Conservation (phyloP, 2,797 vertebrate genomes). For the Microhierax caerulescens region DNA sequence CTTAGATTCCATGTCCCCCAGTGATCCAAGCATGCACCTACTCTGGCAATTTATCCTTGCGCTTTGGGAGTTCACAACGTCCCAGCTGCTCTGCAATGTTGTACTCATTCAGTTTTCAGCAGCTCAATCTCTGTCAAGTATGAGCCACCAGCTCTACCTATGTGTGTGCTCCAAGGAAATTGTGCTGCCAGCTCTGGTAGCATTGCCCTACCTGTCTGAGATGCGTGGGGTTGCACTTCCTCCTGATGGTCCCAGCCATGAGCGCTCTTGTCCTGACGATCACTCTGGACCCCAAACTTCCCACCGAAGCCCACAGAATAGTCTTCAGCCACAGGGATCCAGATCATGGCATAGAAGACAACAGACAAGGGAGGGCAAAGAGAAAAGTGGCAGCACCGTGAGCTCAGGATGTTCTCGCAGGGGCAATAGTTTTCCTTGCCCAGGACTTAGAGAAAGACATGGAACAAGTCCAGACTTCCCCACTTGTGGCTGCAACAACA, state of each 20-base stretch:
- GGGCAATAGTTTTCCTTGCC: neutral
- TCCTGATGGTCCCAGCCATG: slow-evolving; percentile 70
- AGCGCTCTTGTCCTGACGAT: slow-evolving; percentile 81
- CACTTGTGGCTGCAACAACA: neutral
- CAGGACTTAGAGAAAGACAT: neutral
- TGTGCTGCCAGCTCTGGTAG: neutral
- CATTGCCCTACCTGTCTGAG: slow-evolving; percentile 59
- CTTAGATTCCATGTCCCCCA: neutral
- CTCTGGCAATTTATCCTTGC: neutral
- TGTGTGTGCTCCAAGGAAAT: neutral
- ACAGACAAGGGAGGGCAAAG: neutral
- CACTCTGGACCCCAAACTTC: slow-evolving; percentile 86
- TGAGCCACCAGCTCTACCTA: neutral
- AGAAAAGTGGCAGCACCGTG: neutral
- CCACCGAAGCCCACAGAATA: slow-evolving; percentile 87
- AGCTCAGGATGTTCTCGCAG: neutral
- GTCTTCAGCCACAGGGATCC: slow-evolving; percentile 68
- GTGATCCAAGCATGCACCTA: neutral
- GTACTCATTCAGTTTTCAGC: neutral
- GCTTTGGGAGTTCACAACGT: neutral
- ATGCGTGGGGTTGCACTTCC: slow-evolving; percentile 44
- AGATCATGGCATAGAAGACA: neutral
- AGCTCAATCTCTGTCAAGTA: neutral
- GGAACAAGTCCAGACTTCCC: neutral
- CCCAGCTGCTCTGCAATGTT: neutral